These are phyloP conservation scores for Stegodyphus mimosarum DNA, from an alignment of 1,140 invertebrate species.

Conservation along the genomic window DNA sequence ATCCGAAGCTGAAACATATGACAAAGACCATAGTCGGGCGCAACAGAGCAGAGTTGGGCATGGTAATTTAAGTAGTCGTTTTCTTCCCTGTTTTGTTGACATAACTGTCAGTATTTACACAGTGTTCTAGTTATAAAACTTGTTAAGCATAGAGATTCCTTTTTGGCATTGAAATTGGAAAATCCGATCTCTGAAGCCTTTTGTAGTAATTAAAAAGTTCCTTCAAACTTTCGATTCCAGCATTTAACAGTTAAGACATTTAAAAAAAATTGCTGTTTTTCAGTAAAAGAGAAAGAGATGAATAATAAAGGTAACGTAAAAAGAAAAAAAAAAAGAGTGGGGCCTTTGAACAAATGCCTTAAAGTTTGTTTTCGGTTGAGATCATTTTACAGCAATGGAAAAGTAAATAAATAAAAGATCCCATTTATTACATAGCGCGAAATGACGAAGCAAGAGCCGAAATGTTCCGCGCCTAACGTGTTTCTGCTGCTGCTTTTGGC, in stretches of 20 bases:
- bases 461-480: slow-evolving; percentile 2
- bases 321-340: too few species aligned
- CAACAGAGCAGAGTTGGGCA: slow-evolving; percentile 39
- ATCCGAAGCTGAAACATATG: slow-evolving; percentile 36
- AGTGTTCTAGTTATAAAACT: too few species aligned
- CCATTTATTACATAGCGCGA: neutral
- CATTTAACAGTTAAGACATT: neutral
- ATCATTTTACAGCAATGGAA: neutral
- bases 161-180: neutral
- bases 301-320: too few species aligned
- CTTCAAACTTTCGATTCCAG: neutral
- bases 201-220: neutral
- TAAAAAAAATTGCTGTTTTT: neutral
- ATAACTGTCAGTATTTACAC: neutral
- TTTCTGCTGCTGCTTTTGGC: neutral
- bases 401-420: neutral
- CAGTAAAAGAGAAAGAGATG: too few species aligned
- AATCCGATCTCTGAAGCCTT: neutral
- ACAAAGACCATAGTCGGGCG: slow-evolving; percentile 37
- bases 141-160: too few species aligned
- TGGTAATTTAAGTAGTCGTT: slow-evolving; percentile 30
- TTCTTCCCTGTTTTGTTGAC: slow-evolving; percentile 19
- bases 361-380: neutral
- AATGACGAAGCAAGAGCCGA: neutral
- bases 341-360: neutral